These are phyloP conservation scores for Melanotaenia duboulayi DNA, from an alignment of 2,113 vertebrate genomes.

Conservation along the genomic window DNA sequence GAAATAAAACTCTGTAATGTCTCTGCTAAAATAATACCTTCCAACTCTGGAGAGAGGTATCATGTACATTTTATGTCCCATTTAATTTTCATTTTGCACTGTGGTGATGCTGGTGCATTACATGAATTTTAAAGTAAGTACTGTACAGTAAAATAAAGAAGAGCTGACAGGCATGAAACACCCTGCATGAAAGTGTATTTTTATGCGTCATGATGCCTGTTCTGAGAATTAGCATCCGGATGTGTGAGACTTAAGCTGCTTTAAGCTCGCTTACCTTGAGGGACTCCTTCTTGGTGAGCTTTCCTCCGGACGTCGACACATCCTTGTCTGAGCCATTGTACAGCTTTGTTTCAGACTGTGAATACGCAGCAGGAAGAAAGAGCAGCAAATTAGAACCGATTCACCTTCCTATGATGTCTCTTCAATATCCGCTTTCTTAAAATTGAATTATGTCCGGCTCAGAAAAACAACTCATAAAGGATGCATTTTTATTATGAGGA, in stretches of 20 bases:
- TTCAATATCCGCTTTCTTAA: background rate
- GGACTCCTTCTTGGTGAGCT: constrained; percentile 99
- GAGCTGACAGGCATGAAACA: background rate
- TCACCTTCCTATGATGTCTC: background rate
- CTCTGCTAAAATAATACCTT: constrained; percentile 6
- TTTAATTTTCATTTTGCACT: background rate
- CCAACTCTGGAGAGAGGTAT: background rate
- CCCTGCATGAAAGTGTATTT: background rate
- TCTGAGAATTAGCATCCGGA: constrained; percentile 24
- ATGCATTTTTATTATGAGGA: too few species aligned
- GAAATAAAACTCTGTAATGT: constrained; percentile 6
- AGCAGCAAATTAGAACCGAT: background rate
- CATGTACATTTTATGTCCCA: background rate
- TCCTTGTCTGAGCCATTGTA: constrained; percentile 99
- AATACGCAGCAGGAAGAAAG: constrained; percentile 53
- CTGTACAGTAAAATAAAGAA: background rate
- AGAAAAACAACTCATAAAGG: background rate
- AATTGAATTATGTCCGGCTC: background rate
- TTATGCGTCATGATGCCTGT: constrained; percentile 1
- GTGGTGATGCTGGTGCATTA: background rate
- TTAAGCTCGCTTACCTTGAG: constrained; percentile 88
- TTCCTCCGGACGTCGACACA: constrained; percentile 88
- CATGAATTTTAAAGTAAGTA: background rate
- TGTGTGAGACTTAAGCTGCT: constrained; percentile 28
- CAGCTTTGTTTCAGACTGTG: constrained; percentile 96